Percentiles rank a stretch among this genome's conserved stretches.
phyloP scores from a whole-genome alignment of 2,888 invertebrate species.

The Syrphus vitripennis region DNA sequence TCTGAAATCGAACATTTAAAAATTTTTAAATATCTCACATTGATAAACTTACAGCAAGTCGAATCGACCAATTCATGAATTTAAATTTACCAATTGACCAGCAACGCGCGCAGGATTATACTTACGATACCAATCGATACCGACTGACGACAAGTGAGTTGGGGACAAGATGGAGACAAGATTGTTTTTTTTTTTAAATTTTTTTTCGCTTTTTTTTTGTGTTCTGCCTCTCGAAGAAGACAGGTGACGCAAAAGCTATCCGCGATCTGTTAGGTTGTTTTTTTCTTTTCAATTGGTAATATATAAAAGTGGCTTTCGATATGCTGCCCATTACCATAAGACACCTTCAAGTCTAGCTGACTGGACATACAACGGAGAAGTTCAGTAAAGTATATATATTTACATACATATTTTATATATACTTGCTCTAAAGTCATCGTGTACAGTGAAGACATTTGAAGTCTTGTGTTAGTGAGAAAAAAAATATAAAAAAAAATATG shows the following conservation, averaged over 20 bases:
- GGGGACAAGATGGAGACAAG: neutral
- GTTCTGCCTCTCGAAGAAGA: neutral
- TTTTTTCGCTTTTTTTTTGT: neutral
- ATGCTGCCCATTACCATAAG: conserved; percentile 79
- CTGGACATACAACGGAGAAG: conserved; percentile 73
- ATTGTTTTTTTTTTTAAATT: neutral
- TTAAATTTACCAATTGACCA: neutral
- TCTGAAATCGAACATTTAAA: too few relatives aligned
- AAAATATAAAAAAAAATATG: neutral
- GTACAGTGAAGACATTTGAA: conserved; percentile 74
- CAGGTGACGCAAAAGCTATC: neutral
- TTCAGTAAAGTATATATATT: conserved; percentile 28
- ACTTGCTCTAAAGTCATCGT: conserved; percentile 77
- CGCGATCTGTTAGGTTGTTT: neutral
- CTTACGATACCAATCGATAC: neutral
- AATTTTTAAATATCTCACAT: too few relatives aligned
- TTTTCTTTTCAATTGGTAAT: conserved; percentile 45
- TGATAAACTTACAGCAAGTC: neutral
- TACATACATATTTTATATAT: too few relatives aligned
- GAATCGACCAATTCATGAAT: neutral
- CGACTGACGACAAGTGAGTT: neutral
- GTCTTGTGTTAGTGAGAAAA: conserved; percentile 72
- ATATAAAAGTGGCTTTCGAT: conserved; percentile 80
- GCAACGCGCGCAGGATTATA: neutral
- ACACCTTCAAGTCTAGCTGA: conserved; percentile 81